Evolutionary conservation across 2,113 vertebrate species (phyloP), one percentile per base, ranked within the genome.

Genomic region (Ceuthmochares aereus): DNA sequence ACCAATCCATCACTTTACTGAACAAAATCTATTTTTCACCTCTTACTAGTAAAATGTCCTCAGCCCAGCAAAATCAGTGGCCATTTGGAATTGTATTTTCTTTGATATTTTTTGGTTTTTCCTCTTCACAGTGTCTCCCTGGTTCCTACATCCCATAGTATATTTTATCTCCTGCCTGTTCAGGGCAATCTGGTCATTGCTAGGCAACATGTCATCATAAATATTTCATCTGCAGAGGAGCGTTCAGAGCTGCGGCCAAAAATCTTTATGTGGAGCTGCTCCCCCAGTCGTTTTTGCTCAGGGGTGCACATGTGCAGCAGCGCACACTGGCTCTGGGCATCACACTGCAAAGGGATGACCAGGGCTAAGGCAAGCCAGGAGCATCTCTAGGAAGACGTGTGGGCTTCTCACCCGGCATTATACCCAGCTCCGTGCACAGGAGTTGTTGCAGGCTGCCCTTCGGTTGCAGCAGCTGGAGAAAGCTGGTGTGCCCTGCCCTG

Each of bases 161-260:
- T 94, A 91, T 94, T 94, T 92, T 91, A 68, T 84, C 78, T 95
- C 72, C 49, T 80, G 79, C 49, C 58, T 90, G 54, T 72, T 89
- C 95, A 96, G 93, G 93, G 95, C 85, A 94, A 92, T 81, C 92
- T 84, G 91, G 95, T 97, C 95, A 98, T 98, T 97, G 97, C 98
- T 98, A 98, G 88, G 97, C 98, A 98, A 98, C 97, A 13, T 92
- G 86, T 95, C 95, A 95, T 95, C 95, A 98, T 97, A 97, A 97
- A 98, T 98, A 97, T 98, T 97, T 95, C 97, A 98, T 96, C 4
- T 2, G 82, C 56, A 88, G 86, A 97, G 78, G 84, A 93, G 90
- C 21, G 14, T 69, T 95, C 87, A 90, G 85, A 83, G 73, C 79
- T 67, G 69, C 10, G 3, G 79, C 73, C 96, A 90, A 93, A 96